Base-by-base conservation (phyloP, 2,888 invertebrate species). In the Cataglyphis albicans region DNA sequence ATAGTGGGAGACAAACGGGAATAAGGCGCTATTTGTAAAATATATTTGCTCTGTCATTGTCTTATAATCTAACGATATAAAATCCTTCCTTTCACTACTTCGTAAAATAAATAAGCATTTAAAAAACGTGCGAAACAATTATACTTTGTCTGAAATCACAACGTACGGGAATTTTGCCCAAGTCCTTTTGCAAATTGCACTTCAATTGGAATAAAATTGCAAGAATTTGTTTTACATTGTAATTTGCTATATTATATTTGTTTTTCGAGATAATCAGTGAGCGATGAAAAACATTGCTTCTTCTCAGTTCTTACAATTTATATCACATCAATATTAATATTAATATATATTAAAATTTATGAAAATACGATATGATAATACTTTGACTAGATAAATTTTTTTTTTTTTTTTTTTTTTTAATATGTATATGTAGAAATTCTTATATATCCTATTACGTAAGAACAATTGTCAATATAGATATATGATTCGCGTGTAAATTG, bases 21-120 rank as follows among this genome's bases (percentile, higher is more conserved):
- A 6, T n/a, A 41, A 32, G n/a, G 1, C 21, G 10, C 21, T 78
- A 78, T 57, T 78, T 57, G 76, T 12, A 32, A 9, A 32, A 12
- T 44, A 57, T 9, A 65, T 41, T 68, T 52, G n/a, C 32, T 48
- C 10, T 4, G 4, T 67, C 21, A 76, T 78, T 29, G 55, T 68
- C n/a, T n/a, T 76, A 41, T 55, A 55, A 55, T 67, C 3, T 21
- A n/a, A 32, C 10, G 57, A 41, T 12, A 29, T 35, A 7, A 25
- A 63, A 75, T 21, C 0, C 12, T 32, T n/a, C 9, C 12, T 25
- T 21, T 1, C n/a, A 38, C 21, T 38, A 15, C 1, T 9, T 21
- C 15, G 21, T 5, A 32, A 15, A n/a, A n/a, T 10, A 52, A 76
- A 55, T 41, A 18, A 57, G 15, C 32, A 12, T 18, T 68, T 38